Base-by-base conservation (phyloP, 2,797 vertebrate species). In the Bryconaethiops microstoma region DNA sequence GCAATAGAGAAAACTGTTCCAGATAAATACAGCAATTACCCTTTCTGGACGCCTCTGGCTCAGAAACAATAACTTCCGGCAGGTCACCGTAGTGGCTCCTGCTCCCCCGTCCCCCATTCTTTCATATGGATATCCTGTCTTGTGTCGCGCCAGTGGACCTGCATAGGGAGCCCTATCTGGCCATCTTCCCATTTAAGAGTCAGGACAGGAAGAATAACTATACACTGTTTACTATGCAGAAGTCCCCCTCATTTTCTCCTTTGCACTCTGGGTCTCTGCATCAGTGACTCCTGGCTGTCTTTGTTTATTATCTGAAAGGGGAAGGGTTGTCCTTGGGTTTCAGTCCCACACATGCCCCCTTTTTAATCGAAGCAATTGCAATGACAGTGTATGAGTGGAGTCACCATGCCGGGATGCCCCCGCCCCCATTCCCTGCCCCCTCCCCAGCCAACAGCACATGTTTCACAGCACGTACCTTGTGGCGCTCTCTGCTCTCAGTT, bases 401-500 rank as follows among this genome's bases (percentile, higher is more conserved):
- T 91, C 94, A 88, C 65, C 90, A 80, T 89, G 93, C 91, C 94
- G 91, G 87, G 91, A 88, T 89, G 25, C 83, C 86, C 86, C 91
- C 81, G 42, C 90, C 91, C 90, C 90, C 77, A 16, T 39, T 74
- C 86, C 83, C 86, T 86, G 19, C 50, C 78, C 87, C 83, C 86
- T 86, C 83, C 83, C 85, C 88, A 83, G 79, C 88, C 83, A 85
- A 45, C 59, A 88, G 89, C 92, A 92, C 94, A 94, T 95, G 94
- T 92, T 91, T 91, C 55, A 77, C 90, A 82, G 94, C 94, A 95
- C 94, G 94, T 95, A 95, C 93, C 92, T 92, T 85, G 90, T 93
- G 89, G 91, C 89, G 80, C 86, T 86, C 71, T 64, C 67, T 65
- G 74, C 84, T 85, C 79, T 86, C 74, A 87, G 90, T 91, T 93